phyloP scores from a whole-genome alignment of 2,888 invertebrate genomes.

The Pheosia tremula region DNA sequence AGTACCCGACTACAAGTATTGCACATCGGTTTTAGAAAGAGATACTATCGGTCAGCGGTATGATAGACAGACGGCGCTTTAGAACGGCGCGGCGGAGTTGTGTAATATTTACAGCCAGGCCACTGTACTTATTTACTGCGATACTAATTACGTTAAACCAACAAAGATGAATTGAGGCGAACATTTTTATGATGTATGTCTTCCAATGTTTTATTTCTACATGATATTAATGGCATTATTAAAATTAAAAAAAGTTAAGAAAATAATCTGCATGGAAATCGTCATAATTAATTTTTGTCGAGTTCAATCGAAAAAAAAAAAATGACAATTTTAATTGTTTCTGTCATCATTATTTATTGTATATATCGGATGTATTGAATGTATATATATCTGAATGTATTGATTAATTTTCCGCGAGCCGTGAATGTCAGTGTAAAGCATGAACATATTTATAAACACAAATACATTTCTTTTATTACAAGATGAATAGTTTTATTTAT shows the following conservation, averaged over 20 bases:
- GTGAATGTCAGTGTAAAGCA: conserved; percentile 47
- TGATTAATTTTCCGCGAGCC: conserved; percentile 11
- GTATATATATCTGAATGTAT: conserved; percentile 2
- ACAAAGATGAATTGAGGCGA: neutral
- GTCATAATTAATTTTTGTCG: neutral
- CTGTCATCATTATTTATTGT: conserved; percentile 7
- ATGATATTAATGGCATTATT: neutral
- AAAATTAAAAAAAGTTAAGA: too few species aligned
- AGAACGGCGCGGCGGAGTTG: too few species aligned
- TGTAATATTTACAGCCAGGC: too few species aligned
- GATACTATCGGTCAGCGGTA: too few species aligned
- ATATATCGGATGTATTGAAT: conserved; percentile 5
- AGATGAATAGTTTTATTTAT: conserved; percentile 29
- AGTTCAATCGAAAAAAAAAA: neutral
- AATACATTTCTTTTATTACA: conserved; percentile 63
- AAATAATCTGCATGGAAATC: neutral
- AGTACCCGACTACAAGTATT: too few species aligned
- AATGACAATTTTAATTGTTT: neutral
- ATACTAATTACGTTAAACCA: too few species aligned
- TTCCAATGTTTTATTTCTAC: conserved; percentile 18
- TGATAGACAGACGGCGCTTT: too few species aligned
- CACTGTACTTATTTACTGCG: too few species aligned
- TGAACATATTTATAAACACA: conserved; percentile 54
- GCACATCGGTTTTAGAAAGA: too few species aligned
- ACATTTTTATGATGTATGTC: conserved; percentile 16